These are phyloP conservation scores for Melanotaenia boesemani DNA, from an alignment of 2,797 vertebrate species.

Conservation along the genomic window DNA sequence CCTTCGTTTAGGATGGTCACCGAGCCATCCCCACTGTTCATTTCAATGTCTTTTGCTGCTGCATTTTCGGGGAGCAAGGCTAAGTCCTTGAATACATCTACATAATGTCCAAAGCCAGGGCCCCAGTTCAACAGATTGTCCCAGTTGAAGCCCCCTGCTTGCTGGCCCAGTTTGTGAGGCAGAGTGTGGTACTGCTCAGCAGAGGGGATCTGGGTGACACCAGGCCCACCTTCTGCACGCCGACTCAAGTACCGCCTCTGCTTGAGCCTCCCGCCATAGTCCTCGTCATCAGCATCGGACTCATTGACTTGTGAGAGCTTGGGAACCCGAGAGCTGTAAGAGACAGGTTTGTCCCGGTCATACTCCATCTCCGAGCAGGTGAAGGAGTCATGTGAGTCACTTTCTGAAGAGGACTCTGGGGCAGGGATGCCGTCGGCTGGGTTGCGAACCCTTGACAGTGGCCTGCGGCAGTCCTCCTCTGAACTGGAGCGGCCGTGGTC, in stretches of 20 bases:
- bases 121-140: conserved; percentile 99
- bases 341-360: conserved; percentile 92
- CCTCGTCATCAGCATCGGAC: conserved; percentile 96
- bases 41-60: conserved; percentile 86
- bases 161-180: conserved; percentile 89
- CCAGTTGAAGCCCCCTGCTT: conserved; percentile 93
- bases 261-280: conserved; percentile 90
- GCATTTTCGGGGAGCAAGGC: conserved; percentile 93
- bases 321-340: conserved; percentile 92
- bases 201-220: conserved; percentile 76
- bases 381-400: conserved; percentile 99
- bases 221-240: conserved; percentile 89
- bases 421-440: conserved; percentile 95
- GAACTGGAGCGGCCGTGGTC: conserved; percentile 97
- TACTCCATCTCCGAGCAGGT: conserved; percentile 99
- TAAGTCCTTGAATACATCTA: conserved; percentile 98
- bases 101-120: conserved; percentile 96
- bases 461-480: conserved; percentile 94
- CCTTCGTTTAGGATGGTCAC: conserved; percentile 91
- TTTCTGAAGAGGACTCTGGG: conserved; percentile 96
- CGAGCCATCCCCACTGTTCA: conserved; percentile 87
- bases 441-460: conserved; percentile 93
- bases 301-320: conserved; percentile 98
- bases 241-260: conserved; percentile 93
- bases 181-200: conserved; percentile 86